Conservation (phyloP, 2,888 invertebrate species). For the Drosophila mulleri region DNA sequence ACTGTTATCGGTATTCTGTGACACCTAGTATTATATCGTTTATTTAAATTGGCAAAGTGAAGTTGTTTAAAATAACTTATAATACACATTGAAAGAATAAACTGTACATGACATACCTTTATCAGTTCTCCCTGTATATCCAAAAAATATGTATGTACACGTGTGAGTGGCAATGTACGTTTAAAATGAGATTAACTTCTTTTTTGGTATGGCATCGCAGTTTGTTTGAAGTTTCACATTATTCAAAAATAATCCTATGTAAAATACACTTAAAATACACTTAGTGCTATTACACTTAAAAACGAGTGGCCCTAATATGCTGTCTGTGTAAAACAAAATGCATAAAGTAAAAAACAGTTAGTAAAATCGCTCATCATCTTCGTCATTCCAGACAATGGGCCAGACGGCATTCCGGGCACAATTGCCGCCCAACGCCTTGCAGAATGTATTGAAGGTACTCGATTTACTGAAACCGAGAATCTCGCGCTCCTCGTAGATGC, state of each 20-base stretch:
- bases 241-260: slow-evolving; percentile 35
- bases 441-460: slow-evolving; percentile 93
- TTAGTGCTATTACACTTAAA: slow-evolving; percentile 5
- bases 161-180: not conserved
- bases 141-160: not conserved
- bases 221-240: slow-evolving; percentile 51
- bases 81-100: not conserved
- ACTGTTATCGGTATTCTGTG: slow-evolving; percentile 2
- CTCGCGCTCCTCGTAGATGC: slow-evolving; percentile 99
- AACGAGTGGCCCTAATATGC: not conserved
- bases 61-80: slow-evolving; percentile 1
- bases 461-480: slow-evolving; percentile 93
- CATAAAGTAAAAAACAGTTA: slow-evolving; percentile 16
- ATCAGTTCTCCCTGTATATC: slow-evolving; percentile 11
- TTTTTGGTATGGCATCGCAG: slow-evolving; percentile 71
- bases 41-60: slow-evolving; percentile 9
- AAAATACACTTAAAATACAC: slow-evolving; percentile 33
- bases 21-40: slow-evolving; percentile 1
- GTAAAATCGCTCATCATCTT: slow-evolving; percentile 46
- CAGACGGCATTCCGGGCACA: slow-evolving; percentile 92
- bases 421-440: slow-evolving; percentile 86
- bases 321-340: not conserved
- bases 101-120: not conserved
- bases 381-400: slow-evolving; percentile 87
- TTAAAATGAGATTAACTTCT: slow-evolving; percentile 22